Base-by-base conservation (phyloP, 2,888 invertebrate genomes). In the Orthonevra nobilis region DNA sequence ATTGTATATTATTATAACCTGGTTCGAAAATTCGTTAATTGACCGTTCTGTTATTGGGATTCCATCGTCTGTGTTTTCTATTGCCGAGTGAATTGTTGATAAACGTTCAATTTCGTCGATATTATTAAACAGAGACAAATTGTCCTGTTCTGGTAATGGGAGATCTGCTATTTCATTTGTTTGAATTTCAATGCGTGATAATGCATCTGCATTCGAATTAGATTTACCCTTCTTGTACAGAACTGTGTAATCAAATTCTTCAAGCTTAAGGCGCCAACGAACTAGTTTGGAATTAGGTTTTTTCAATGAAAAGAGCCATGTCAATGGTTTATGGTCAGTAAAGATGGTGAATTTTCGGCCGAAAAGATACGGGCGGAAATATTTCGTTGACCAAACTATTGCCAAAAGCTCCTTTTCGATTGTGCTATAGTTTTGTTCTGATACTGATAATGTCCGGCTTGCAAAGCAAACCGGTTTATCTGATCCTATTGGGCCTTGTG, bases 21-120 rank as follows among this genome's bases (percentile, higher is more conserved):
- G 42, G n/a, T 42, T 19, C 23, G 34, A 10, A 34, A 36, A 52
- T 20, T 34, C 42, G 20, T 42, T 42, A 3, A 42, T 42, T 7
- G 52, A 2, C 2, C 52, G 7, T 10, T 52, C 52, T 1, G 52
- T 34, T 20, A 52, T 52, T 6, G 32, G 36, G 6, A 52, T 34
- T 4, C 52, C 52, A 9, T 34, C 34, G n/a, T 52, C 26, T 3
- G 36, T 19, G 12, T 52, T 34, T 9, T 52, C 34, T 17, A 12
- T 2, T 4, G 19, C 52, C 14, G 52, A 52, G 19, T 34, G 52
- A 2, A 52, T 34, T 1, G 52, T 52, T 1, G 23, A 36, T 7
- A 30, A 7, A 52, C 4, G 34, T 7, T 34, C 34, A 23, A 3
- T 2, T 14, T 7, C 12, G 23, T 52, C 52, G 2, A 52, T 9